These are phyloP conservation scores for Baccha elongata DNA, from an alignment of 2,888 invertebrate species.

Conservation along the genomic window DNA sequence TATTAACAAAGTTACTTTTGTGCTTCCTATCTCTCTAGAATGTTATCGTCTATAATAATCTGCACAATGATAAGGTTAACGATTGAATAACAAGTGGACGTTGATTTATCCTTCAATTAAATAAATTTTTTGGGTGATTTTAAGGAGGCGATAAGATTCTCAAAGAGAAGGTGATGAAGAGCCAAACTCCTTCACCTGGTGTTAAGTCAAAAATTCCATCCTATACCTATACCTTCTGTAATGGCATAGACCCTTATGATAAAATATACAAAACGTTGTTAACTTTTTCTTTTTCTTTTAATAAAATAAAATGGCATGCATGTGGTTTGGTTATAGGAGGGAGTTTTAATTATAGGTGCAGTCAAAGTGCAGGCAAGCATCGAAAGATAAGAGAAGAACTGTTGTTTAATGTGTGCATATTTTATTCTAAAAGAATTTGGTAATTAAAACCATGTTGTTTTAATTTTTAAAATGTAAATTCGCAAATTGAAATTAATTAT, in stretches of 20 bases:
- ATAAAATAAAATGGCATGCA: constrained; percentile 36
- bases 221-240: background rate
- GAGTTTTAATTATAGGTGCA: constrained; percentile 51
- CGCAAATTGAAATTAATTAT: background rate
- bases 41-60: constrained; percentile 59
- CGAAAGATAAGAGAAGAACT: constrained; percentile 38
- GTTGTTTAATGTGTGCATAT: constrained; percentile 35
- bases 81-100: constrained; percentile 67
- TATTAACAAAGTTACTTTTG: background rate
- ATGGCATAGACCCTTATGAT: constrained; percentile 16
- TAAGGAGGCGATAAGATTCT: constrained; percentile 41
- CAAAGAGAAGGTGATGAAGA: constrained; percentile 52
- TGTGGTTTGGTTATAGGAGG: constrained; percentile 8
- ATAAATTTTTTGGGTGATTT: constrained; percentile 60
- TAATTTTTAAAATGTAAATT: background rate
- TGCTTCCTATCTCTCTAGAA: constrained; percentile 64
- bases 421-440: constrained; percentile 45
- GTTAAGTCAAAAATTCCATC: constrained; percentile 32
- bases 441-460: constrained; percentile 31
- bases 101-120: constrained; percentile 73
- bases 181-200: constrained; percentile 50
- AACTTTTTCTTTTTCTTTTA: constrained; percentile 14
- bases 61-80: constrained; percentile 49
- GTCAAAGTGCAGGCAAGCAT: constrained; percentile 10
- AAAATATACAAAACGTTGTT: constrained; percentile 1